phyloP scores from a whole-genome alignment of 2,797 vertebrate genomes.

The Melanitta fusca region DNA sequence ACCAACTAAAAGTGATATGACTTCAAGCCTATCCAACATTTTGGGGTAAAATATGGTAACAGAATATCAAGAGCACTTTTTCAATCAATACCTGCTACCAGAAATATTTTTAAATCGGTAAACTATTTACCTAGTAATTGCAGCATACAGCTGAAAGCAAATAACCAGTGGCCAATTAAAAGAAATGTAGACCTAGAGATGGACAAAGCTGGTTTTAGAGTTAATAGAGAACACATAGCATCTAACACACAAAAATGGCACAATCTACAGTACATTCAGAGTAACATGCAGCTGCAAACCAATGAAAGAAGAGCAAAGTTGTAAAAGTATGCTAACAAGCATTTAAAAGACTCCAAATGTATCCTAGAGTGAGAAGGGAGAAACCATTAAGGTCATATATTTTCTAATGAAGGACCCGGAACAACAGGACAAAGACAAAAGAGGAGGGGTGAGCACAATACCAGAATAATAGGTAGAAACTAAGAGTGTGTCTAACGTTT shows the following conservation, averaged over 20 bases:
- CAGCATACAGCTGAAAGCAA: not conserved
- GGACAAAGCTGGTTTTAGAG: not conserved
- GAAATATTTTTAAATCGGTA: not conserved
- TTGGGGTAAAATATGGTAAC: not conserved
- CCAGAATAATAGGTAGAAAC: not conserved
- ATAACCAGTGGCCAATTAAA: not conserved
- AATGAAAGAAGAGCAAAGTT: not conserved
- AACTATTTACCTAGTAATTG: not conserved
- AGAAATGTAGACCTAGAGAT: not conserved
- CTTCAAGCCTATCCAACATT: not conserved
- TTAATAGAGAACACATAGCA: not conserved
- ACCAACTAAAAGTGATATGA: not conserved
- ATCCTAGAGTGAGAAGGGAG: not conserved
- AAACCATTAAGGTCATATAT: rapidly evolving
- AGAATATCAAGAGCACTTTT: not conserved
- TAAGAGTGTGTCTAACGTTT: not conserved
- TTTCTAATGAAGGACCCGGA: not conserved
- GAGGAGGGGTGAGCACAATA: not conserved
- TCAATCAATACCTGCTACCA: not conserved
- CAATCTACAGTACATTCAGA: not conserved
- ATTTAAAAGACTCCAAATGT: not conserved
- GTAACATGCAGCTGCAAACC: not conserved
- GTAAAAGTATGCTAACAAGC: not conserved
- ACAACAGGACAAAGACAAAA: not conserved
- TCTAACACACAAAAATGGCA: not conserved